Conservation (phyloP, 2,888 invertebrate genomes). For the Quadriops clusia region DNA sequence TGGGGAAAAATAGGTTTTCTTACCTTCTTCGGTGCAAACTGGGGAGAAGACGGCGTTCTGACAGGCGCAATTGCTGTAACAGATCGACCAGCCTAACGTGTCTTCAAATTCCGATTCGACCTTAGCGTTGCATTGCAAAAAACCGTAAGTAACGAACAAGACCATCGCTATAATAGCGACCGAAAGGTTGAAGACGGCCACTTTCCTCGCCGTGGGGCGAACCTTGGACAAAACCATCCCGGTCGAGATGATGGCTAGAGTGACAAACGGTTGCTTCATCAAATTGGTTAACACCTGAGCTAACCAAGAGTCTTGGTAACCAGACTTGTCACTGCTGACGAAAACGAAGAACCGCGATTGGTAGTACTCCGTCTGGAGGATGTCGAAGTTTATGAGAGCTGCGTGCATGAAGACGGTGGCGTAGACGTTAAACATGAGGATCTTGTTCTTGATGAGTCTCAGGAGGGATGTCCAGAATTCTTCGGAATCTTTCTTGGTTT, state of each 20-base stretch:
- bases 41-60: conserved; percentile 45
- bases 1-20: conserved; percentile 53
- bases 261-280: conserved; percentile 45
- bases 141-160: conserved; percentile 35
- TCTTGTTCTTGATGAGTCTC: conserved; percentile 43
- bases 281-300: conserved; percentile 41
- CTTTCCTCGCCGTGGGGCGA: conserved; percentile 38
- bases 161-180: conserved; percentile 35
- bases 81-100: conserved; percentile 37
- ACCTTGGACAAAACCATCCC: conserved; percentile 44
- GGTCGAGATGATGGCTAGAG: conserved; percentile 39
- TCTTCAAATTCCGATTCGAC: conserved; percentile 39
- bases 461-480: conserved; percentile 39
- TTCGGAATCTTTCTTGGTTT: conserved; percentile 12
- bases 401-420: conserved; percentile 41
- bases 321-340: conserved; percentile 30
- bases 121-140: conserved; percentile 29
- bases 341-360: conserved; percentile 43
- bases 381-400: conserved; percentile 42
- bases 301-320: conserved; percentile 43
- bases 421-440: conserved; percentile 41
- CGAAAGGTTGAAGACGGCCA: conserved; percentile 41
- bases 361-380: conserved; percentile 44
- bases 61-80: conserved; percentile 46
- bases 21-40: conserved; percentile 45